Conservation (phyloP, 2,797 vertebrate genomes). For the Leucoraja ocellata region DNA sequence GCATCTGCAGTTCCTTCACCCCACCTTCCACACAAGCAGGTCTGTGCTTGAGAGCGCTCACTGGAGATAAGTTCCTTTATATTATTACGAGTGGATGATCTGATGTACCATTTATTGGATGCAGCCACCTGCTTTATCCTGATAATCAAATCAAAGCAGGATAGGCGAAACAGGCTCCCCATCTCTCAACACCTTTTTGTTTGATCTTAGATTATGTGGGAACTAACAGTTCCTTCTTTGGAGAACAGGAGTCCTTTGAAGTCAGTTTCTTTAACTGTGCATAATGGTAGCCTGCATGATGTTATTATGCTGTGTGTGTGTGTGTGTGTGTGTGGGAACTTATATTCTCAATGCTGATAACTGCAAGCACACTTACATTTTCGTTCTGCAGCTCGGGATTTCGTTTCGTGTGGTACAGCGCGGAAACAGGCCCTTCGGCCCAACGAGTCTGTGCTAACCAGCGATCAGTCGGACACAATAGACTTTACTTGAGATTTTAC, state of each 20-base stretch:
- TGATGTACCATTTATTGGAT: neutral
- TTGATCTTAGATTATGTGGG: neutral
- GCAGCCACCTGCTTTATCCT: neutral
- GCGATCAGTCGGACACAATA: too few species aligned
- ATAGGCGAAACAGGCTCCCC: neutral
- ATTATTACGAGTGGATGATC: neutral
- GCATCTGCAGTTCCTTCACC: too few species aligned
- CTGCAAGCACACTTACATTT: neutral
- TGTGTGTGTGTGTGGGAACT: neutral
- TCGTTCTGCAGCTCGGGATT: neutral
- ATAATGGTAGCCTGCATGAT: neutral
- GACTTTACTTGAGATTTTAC: too few species aligned
- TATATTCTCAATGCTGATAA: neutral
- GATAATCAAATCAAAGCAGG: conserved; percentile 21
- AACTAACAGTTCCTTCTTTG: neutral
- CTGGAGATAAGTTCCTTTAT: neutral
- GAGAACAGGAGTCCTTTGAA: neutral
- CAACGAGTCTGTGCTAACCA: too few species aligned
- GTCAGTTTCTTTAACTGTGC: neutral
- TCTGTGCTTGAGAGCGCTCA: neutral
- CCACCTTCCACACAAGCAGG: neutral
- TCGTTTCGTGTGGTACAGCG: too few species aligned
- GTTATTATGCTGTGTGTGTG: neutral
- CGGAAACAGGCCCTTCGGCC: too few species aligned
- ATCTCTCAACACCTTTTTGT: neutral